A percentile compares a stretch with the other conserved stretches of the same genome.
These are phyloP conservation scores for Synaphobranchus kaupii DNA, from an alignment of 2,797 vertebrate species.

Conservation along the genomic window DNA sequence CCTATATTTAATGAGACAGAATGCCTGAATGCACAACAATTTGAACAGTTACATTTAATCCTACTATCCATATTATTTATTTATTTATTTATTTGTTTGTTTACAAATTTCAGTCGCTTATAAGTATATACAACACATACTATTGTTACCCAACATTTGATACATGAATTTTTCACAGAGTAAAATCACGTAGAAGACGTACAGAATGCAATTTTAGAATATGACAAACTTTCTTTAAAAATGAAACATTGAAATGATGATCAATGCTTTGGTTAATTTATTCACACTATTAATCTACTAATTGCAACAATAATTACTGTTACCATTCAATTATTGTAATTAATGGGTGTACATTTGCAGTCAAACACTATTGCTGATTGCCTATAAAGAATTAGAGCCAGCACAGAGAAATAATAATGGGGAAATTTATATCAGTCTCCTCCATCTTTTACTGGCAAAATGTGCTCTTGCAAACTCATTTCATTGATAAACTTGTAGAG, in stretches of 20 bases:
- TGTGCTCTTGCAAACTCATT: not conserved
- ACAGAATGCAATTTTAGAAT: not conserved
- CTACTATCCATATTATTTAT: not conserved
- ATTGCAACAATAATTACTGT: not conserved
- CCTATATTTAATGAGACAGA: not conserved
- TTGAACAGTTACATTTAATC: not conserved
- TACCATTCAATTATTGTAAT: constrained; percentile 1
- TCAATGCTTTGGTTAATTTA: not conserved
- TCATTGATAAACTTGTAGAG: constrained; percentile 23
- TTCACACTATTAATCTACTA: not conserved
- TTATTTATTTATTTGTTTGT: not conserved
- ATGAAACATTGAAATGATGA: not conserved
- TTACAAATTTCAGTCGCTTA: not conserved
- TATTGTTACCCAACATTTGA: constrained; percentile 7
- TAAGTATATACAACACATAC: not conserved
- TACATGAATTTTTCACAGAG: not conserved
- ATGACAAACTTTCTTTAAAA: not conserved
- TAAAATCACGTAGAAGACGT: not conserved
- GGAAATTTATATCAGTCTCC: not conserved
- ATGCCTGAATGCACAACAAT: not conserved
- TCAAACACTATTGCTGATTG: not conserved
- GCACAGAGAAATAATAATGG: not conserved
- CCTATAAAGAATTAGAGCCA: not conserved
- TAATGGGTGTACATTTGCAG: not conserved
- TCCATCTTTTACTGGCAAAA: not conserved